Evolutionary conservation across 2,888 invertebrate species (phyloP).

Genomic region (Mycalesis mineus): DNA sequence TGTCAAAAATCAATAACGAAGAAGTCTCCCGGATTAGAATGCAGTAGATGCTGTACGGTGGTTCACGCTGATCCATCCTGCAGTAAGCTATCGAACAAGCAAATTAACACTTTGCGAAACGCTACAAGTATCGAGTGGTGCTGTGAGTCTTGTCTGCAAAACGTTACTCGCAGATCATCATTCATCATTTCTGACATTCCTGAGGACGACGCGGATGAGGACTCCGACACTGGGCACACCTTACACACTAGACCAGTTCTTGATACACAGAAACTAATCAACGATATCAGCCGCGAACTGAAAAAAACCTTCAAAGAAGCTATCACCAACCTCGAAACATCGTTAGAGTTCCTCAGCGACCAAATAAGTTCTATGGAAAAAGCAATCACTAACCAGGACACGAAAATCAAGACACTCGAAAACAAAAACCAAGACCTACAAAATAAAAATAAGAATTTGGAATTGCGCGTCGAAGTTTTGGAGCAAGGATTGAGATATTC

Average conservation of each 20-base stretch:
- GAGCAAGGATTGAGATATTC: neutral
- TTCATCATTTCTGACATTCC: constrained; percentile 25
- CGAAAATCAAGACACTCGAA: constrained; percentile 24
- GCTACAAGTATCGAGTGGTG: constrained; percentile 27
- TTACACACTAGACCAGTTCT: neutral
- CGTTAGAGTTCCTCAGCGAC: constrained; percentile 26
- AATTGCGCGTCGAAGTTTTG: neutral
- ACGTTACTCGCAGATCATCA: constrained; percentile 20
- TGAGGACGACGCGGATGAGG: constrained; percentile 21
- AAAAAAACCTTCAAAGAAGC: constrained; percentile 22
- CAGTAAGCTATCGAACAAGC: constrained; percentile 27
- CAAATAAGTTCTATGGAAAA: constrained; percentile 28
- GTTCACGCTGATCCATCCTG: constrained; percentile 26
- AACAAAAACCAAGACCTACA: constrained; percentile 30
- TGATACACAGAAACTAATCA: constrained; percentile 13
- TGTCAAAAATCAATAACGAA: constrained; percentile 15
- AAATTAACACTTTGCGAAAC: constrained; percentile 25
- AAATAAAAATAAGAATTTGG: constrained; percentile 26
- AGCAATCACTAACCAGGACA: constrained; percentile 26
- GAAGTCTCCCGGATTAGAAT: constrained; percentile 24
- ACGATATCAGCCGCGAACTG: constrained; percentile 19
- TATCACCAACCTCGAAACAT: constrained; percentile 21
- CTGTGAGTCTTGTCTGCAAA: constrained; percentile 18
- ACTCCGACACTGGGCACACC: neutral
- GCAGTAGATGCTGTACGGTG: constrained; percentile 28